Evolutionary conservation across 2,888 invertebrate species (phyloP).

Genomic region (Drosophila incognita): DNA sequence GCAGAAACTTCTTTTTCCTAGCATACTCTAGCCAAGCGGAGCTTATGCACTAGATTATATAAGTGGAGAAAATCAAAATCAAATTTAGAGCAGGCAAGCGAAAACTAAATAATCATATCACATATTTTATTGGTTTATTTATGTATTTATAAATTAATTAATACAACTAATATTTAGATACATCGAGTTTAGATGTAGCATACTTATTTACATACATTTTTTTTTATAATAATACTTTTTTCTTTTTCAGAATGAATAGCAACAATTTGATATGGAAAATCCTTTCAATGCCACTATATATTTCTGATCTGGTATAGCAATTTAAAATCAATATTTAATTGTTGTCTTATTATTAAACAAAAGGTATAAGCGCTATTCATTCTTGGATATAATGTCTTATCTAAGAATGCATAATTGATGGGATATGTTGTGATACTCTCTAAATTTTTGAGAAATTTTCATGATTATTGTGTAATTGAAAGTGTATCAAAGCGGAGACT

Average conservation of each 20-base stretch:
- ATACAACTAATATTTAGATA: background rate
- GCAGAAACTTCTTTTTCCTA: constrained; percentile 52
- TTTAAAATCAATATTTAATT: background rate
- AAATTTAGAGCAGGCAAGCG: background rate
- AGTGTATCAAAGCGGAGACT: constrained; percentile 14
- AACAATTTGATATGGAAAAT: background rate
- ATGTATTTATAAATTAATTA: no score
- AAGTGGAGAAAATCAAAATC: background rate
- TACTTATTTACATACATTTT: background rate
- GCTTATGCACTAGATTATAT: background rate
- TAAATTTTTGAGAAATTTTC: background rate
- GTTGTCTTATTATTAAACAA: no score
- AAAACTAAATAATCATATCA: background rate
- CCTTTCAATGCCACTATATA: background rate
- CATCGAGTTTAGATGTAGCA: background rate
- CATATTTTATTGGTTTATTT: background rate
- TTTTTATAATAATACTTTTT: background rate
- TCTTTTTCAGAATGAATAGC: background rate
- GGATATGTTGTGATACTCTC: background rate
- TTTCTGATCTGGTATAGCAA: background rate
- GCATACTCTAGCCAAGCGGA: constrained; percentile 7
- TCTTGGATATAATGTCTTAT: background rate
- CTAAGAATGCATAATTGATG: background rate
- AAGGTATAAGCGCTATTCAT: accelerated
- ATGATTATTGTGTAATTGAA: background rate